Percentiles rank a stretch among this genome's conserved stretches.
These are phyloP conservation scores for Zaprionus kolodkinae DNA, from an alignment of 1,140 invertebrate species.

Conservation along the genomic window DNA sequence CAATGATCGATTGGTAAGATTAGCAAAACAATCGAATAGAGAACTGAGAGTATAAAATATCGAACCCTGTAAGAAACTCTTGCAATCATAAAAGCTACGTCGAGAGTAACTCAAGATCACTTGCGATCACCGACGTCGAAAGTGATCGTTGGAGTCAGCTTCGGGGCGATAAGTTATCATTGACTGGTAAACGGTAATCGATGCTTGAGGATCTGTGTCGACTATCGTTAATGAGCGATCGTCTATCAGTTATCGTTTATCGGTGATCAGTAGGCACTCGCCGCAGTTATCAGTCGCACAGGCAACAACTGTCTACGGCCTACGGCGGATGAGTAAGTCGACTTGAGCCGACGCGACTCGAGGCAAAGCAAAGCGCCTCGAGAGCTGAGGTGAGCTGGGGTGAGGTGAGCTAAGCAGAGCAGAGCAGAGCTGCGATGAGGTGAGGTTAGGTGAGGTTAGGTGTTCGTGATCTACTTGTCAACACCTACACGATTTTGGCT, in stretches of 20 bases:
- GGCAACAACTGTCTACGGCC: not conserved
- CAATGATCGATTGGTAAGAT: not conserved
- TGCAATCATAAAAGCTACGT: too few species aligned
- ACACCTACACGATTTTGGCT: constrained; percentile 66
- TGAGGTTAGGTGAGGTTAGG: constrained; percentile 18
- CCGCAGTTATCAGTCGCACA: not conserved
- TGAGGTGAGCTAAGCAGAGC: not conserved
- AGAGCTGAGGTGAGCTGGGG: not conserved
- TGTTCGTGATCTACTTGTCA: constrained; percentile 80
- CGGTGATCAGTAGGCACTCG: not conserved
- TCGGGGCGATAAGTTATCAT: not conserved
- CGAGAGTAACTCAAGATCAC: not conserved
- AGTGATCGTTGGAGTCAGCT: not conserved
- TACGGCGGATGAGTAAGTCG: constrained; percentile 40
- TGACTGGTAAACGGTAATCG: not conserved
- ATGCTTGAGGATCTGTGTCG: constrained; percentile 5
- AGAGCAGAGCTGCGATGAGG: not conserved
- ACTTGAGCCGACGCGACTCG: not conserved
- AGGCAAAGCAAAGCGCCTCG: not conserved
- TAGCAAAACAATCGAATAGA: too few species aligned
- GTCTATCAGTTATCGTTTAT: not conserved
- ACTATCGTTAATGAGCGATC: not conserved
- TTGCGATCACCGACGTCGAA: not conserved
- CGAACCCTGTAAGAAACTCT: too few species aligned
- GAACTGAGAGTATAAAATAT: too few species aligned